Percentiles rank a stretch among this genome's conserved stretches.
Evolutionary conservation across 2,888 invertebrate genomes (phyloP).

Genomic region (Cacoxenus indagator): DNA sequence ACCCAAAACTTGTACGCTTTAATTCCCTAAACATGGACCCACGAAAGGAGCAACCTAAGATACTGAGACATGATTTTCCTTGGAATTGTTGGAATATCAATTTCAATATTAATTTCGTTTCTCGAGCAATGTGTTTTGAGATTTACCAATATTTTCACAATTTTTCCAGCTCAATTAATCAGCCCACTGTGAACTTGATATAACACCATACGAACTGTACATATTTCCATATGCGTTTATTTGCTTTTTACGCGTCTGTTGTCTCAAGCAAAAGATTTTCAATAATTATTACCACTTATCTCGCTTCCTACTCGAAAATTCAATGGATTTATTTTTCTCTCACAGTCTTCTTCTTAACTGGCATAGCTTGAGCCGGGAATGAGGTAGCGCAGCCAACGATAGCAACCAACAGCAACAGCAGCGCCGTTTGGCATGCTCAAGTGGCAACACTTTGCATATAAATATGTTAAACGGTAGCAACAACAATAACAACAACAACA

Average conservation of each 20-base stretch:
- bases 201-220: neutral
- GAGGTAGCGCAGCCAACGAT: neutral
- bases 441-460: constrained; percentile 60
- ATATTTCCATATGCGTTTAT: neutral
- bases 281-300: constrained; percentile 68
- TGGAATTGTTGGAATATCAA: no score
- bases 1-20: no score
- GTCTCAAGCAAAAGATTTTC: constrained; percentile 63
- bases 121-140: no score
- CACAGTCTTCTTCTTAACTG: neutral
- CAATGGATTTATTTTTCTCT: neutral
- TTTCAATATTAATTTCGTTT: no score
- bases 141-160: no score
- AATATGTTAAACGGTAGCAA: constrained; percentile 64
- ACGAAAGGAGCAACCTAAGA: no score
- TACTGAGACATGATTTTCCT: no score
- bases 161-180: no score
- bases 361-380: neutral
- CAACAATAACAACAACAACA: constrained; percentile 31
- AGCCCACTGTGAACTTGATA: constrained; percentile 31
- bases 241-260: constrained; percentile 34
- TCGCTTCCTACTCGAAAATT: constrained; percentile 42
- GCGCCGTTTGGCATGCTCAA: constrained; percentile 48
- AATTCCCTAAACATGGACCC: no score
- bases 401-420: constrained; percentile 23